Conservation (phyloP, 2,113 vertebrate genomes). For the Paramisgurnus dabryanus region DNA sequence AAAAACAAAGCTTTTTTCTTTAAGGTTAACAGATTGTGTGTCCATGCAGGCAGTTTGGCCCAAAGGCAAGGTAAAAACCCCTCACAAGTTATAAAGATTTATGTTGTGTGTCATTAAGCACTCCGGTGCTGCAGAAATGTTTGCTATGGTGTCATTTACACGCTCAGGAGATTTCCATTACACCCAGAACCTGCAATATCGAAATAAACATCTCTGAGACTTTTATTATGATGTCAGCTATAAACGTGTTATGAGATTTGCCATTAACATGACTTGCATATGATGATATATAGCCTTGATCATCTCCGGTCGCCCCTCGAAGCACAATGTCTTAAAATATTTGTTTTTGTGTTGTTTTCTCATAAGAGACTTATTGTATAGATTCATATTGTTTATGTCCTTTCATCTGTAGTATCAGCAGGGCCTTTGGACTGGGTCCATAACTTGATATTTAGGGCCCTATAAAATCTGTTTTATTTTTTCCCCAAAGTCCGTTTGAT, state of each 20-base stretch:
- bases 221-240: background rate
- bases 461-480: no score
- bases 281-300: slow-evolving; percentile 19
- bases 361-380: slow-evolving; percentile 1
- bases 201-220: background rate
- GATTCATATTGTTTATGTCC: slow-evolving; percentile 6
- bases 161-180: background rate
- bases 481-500: no score
- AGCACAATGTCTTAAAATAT: background rate
- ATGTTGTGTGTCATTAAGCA: slow-evolving; percentile 25
- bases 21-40: slow-evolving; percentile 38
- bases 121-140: background rate
- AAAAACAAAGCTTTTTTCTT: slow-evolving; percentile 36
- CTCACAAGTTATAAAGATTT: slow-evolving; percentile 39
- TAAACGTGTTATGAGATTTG: slow-evolving; percentile 4
- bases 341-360: slow-evolving; percentile 16
- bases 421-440: background rate
- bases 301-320: background rate
- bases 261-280: slow-evolving; percentile 1
- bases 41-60: slow-evolving; percentile 33
- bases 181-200: background rate
- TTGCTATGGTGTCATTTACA: slow-evolving; percentile 16
- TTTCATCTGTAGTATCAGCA: background rate
- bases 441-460: background rate
- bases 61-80: slow-evolving; percentile 44